Evolutionary conservation across 2,113 vertebrate species (phyloP).

Genomic region (Eptesicus fuscus): DNA sequence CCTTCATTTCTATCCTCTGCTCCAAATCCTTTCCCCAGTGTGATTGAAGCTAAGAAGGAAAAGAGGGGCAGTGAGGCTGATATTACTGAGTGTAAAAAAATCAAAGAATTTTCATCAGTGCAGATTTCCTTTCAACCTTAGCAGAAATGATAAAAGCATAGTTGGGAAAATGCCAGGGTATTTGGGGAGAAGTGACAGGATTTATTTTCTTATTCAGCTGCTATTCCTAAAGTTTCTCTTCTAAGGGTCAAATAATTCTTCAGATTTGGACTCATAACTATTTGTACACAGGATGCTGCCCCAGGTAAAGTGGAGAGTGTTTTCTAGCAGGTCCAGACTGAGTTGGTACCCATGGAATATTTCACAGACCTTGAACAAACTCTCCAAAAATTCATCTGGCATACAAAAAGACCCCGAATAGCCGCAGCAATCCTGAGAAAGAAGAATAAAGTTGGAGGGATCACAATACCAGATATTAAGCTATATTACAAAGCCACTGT

Average conservation of each 20-base stretch:
- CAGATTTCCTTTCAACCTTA: not conserved
- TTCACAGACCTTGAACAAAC: no score
- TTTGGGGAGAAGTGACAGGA: not conserved
- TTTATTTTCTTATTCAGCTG: not conserved
- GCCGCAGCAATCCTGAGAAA: no score
- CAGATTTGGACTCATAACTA: not conserved
- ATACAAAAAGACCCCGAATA: no score
- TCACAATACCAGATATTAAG: no score
- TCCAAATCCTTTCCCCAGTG: not conserved
- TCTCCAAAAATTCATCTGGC: no score
- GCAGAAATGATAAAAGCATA: not conserved
- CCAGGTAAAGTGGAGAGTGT: not conserved
- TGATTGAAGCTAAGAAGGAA: not conserved
- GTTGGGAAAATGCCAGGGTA: not conserved
- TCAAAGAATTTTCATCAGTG: not conserved
- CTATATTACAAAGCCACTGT: no score
- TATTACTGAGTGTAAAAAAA: not conserved
- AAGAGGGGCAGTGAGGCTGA: not conserved
- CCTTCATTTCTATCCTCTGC: not conserved
- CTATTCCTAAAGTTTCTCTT: not conserved
- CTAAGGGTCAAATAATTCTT: not conserved
- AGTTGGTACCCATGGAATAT: not conserved
- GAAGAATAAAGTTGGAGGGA: no score
- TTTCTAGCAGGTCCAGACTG: not conserved
- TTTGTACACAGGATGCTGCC: not conserved